Percentiles rank a stretch among this genome's conserved stretches.
These are phyloP conservation scores for Anorthoa munda DNA, from an alignment of 2,888 invertebrate species.

Conservation along the genomic window DNA sequence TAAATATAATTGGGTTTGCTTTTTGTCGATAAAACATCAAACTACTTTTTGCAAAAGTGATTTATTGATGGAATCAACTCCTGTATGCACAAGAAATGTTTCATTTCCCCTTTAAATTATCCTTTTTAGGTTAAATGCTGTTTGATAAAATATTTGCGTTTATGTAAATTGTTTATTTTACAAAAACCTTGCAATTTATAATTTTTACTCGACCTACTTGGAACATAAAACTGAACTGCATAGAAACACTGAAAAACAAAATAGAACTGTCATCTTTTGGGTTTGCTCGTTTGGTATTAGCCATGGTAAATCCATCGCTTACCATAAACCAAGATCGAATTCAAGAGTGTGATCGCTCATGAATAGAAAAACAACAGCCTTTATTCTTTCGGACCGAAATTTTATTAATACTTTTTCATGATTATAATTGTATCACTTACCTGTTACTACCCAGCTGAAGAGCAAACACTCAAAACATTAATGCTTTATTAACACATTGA, in stretches of 20 bases:
- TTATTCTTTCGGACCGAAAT: neutral
- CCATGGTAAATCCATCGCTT: too few relatives aligned
- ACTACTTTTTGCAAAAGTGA: slow-evolving; percentile 7
- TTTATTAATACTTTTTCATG: neutral
- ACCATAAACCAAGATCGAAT: too few relatives aligned
- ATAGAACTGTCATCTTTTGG: too few relatives aligned
- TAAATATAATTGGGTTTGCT: neutral
- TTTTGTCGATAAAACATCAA: slow-evolving; percentile 6
- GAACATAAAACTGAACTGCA: neutral
- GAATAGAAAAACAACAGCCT: too few relatives aligned
- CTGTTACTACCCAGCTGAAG: neutral
- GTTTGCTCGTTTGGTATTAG: too few relatives aligned
- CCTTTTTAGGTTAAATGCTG: neutral
- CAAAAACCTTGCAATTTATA: too few relatives aligned
- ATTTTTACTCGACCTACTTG: neutral
- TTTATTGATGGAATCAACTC: neutral
- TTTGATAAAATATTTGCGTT: neutral
- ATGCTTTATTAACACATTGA: neutral
- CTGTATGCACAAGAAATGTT: neutral
- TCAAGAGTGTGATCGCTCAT: too few relatives aligned
- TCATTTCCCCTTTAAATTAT: neutral
- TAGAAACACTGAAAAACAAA: neutral
- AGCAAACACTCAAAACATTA: neutral
- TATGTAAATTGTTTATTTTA: too few relatives aligned
- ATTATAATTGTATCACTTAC: neutral